Evolutionary conservation across 2,797 vertebrate species (phyloP).

Genomic region (Acestrorhynchus altus): DNA sequence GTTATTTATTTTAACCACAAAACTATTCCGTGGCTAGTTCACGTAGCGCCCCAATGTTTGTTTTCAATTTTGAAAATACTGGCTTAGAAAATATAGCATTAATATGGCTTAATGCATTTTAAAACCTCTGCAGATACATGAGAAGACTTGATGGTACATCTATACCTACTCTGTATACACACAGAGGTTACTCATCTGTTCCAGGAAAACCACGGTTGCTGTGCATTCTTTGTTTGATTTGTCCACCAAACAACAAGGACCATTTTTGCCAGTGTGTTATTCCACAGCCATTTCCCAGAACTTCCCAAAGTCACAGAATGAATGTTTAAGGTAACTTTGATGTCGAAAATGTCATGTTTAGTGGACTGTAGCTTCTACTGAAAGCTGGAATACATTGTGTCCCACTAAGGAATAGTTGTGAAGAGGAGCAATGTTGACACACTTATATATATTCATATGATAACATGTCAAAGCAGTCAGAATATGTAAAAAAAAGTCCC

Average conservation of each 20-base stretch:
- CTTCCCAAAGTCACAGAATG: slow-evolving; percentile 2
- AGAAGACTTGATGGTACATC: too few species aligned
- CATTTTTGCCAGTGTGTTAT: not conserved
- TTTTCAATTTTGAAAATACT: too few species aligned
- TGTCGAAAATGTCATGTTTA: not conserved
- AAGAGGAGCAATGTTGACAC: slow-evolving; percentile 54
- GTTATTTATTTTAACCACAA: too few species aligned
- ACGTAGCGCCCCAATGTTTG: too few species aligned
- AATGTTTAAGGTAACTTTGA: slow-evolving; percentile 1
- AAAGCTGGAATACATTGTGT: slow-evolving; percentile 17
- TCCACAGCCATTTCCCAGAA: not conserved
- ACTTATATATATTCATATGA: slow-evolving; percentile 63
- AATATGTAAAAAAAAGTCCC: slow-evolving; percentile 51
- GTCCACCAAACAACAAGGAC: not conserved
- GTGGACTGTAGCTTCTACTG: slow-evolving; percentile 30
- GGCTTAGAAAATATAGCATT: too few species aligned
- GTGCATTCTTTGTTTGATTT: too few species aligned
- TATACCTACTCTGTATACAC: too few species aligned
- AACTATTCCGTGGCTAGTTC: too few species aligned
- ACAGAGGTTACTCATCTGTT: too few species aligned
- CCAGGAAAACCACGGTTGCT: too few species aligned
- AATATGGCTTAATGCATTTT: too few species aligned
- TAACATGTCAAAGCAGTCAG: slow-evolving; percentile 57
- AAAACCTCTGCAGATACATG: too few species aligned
- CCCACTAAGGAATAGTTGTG: slow-evolving; percentile 18